A percentile compares a stretch with the other conserved stretches of the same genome.
Conservation (phyloP, 2,797 vertebrate species). For the Vespertilio murinus region DNA sequence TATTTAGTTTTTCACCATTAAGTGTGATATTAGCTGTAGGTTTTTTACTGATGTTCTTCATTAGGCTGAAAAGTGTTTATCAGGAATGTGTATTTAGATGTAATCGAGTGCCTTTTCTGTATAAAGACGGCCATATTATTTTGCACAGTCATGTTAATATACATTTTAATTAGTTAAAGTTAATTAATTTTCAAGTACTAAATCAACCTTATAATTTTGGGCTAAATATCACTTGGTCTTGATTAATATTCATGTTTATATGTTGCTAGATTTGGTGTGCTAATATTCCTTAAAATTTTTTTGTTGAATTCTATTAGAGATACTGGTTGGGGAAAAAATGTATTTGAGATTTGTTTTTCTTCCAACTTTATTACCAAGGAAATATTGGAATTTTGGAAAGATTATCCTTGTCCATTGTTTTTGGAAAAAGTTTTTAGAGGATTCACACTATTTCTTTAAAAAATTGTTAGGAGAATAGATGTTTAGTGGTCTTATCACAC, state of each 20-base stretch:
- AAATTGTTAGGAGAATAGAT: not conserved
- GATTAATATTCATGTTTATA: not conserved
- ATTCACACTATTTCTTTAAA: not conserved
- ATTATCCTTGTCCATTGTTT: not conserved
- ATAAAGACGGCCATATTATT: not conserved
- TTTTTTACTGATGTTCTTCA: not conserved
- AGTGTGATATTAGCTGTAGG: not conserved
- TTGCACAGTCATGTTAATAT: not conserved
- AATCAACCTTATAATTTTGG: not conserved
- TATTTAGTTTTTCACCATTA: not conserved
- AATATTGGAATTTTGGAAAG: not conserved
- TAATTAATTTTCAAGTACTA: not conserved
- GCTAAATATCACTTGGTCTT: not conserved
- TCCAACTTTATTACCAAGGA: not conserved
- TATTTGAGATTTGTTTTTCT: not conserved
- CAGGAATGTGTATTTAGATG: not conserved
- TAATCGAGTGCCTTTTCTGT: not conserved
- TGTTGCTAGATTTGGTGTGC: not conserved
- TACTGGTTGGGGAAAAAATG: not conserved
- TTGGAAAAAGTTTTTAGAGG: not conserved
- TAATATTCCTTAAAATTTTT: not conserved
- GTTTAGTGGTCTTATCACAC: not conserved
- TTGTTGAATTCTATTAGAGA: not conserved
- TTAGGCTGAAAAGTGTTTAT: not conserved
- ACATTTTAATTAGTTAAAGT: not conserved